phyloP scores from a whole-genome alignment of 1,140 invertebrate species.

The Sycophila sp. region DNA sequence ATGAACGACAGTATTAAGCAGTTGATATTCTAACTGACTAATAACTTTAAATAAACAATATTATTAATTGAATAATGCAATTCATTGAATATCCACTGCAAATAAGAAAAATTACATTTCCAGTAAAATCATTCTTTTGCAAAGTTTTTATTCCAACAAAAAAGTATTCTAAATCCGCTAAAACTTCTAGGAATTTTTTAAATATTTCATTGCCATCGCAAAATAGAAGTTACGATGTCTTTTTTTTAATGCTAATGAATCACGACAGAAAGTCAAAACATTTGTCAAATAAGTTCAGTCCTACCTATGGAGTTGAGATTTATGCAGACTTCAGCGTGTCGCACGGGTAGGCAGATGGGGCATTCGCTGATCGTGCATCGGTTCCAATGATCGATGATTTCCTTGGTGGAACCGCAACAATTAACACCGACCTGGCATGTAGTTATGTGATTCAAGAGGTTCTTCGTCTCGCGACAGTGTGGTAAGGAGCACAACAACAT shows the following conservation, averaged over 20 bases:
- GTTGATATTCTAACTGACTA: too few species aligned
- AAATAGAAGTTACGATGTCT: too few species aligned
- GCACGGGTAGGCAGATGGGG: slow-evolving; percentile 26
- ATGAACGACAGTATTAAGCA: too few species aligned
- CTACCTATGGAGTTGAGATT: slow-evolving; percentile 14
- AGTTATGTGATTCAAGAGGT: slow-evolving; percentile 24
- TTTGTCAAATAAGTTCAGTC: background rate
- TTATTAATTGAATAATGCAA: too few species aligned
- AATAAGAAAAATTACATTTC: background rate
- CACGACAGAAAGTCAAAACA: background rate
- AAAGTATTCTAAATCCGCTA: too few species aligned
- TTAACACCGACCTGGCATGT: slow-evolving; percentile 18
- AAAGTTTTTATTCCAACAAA: background rate
- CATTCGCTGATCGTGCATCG: slow-evolving; percentile 24
- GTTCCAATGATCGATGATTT: slow-evolving; percentile 35
- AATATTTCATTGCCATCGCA: too few species aligned
- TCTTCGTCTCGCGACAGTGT: slow-evolving; percentile 32
- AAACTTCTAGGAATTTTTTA: too few species aligned
- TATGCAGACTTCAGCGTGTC: slow-evolving; percentile 29
- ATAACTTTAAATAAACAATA: too few species aligned
- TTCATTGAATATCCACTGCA: too few species aligned
- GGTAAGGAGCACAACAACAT: slow-evolving; percentile 34
- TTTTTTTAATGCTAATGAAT: background rate
- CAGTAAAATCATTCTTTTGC: background rate
- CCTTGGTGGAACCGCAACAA: slow-evolving; percentile 30